Conservation (phyloP, 2,797 vertebrate genomes). For the Euthynnus affinis region DNA sequence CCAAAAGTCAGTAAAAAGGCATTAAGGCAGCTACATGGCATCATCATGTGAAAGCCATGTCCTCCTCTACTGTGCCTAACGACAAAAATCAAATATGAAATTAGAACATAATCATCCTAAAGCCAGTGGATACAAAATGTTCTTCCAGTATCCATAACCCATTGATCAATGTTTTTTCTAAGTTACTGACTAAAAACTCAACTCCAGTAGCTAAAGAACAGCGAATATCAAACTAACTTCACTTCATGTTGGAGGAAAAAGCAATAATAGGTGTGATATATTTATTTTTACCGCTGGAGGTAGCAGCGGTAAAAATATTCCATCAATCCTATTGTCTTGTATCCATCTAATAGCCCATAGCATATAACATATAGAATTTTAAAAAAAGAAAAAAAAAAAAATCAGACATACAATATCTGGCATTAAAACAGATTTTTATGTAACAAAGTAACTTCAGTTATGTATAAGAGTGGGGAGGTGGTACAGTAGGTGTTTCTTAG, state of each 20-base stretch:
- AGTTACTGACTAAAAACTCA: not conserved
- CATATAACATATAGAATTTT: not conserved
- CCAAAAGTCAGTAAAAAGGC: not conserved
- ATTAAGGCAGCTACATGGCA: not conserved
- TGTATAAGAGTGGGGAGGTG: not conserved
- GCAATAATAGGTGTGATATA: not conserved
- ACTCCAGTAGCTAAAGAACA: not conserved
- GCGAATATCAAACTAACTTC: not conserved
- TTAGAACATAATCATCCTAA: not conserved
- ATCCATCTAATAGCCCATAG: not conserved
- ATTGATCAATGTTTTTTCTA: not conserved
- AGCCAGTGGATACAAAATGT: not conserved
- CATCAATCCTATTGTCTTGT: not conserved
- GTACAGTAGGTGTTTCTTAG: constrained; percentile 42
- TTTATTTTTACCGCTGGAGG: not conserved
- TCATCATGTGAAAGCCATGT: not conserved
- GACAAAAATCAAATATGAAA: not conserved
- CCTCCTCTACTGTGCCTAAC: not conserved
- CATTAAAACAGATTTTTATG: not conserved
- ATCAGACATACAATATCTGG: not conserved
- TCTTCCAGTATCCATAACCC: not conserved
- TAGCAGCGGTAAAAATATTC: not conserved
- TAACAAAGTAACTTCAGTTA: not conserved
- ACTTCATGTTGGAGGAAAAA: not conserved
- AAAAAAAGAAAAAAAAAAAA: no score